Conservation (phyloP, 1,140 invertebrate genomes). For the Campoletis sonorensis region DNA sequence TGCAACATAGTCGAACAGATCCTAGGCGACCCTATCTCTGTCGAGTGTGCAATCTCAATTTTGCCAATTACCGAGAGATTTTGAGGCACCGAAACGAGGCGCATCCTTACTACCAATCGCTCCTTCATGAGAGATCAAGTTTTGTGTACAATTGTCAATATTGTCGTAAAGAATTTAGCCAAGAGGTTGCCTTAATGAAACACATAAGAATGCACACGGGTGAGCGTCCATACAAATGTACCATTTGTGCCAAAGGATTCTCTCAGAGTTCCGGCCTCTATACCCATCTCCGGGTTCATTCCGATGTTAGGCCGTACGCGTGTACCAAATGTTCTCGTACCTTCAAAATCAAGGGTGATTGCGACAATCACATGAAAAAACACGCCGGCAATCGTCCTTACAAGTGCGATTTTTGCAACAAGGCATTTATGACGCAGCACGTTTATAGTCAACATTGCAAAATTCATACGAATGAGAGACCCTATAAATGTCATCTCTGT, state of each 20-base stretch:
- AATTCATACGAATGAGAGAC: conserved; percentile 62
- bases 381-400: conserved; percentile 62
- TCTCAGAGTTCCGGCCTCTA: conserved; percentile 58
- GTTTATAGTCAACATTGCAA: conserved; percentile 62
- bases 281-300: conserved; percentile 49
- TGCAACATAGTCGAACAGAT: conserved; percentile 3
- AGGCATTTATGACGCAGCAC: conserved; percentile 55
- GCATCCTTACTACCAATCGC: conserved; percentile 35
- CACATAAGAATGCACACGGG: conserved; percentile 70
- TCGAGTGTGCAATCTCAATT: conserved; percentile 25
- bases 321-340: conserved; percentile 44
- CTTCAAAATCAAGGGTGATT: conserved; percentile 46
- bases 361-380: conserved; percentile 58
- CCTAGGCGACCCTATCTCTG: conserved; percentile 30
- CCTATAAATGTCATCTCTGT: conserved; percentile 52
- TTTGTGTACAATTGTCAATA: conserved; percentile 63
- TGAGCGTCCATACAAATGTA: conserved; percentile 61
- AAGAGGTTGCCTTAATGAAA: conserved; percentile 65
- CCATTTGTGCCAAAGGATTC: conserved; percentile 59
- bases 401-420: conserved; percentile 64
- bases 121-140: conserved; percentile 21
- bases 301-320: conserved; percentile 43
- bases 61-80: conserved; percentile 30
- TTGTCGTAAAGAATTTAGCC: conserved; percentile 64
- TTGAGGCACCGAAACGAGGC: conserved; percentile 13